Evolutionary conservation across 1,140 invertebrate genomes (phyloP).

Genomic region (Dryas iulia): DNA sequence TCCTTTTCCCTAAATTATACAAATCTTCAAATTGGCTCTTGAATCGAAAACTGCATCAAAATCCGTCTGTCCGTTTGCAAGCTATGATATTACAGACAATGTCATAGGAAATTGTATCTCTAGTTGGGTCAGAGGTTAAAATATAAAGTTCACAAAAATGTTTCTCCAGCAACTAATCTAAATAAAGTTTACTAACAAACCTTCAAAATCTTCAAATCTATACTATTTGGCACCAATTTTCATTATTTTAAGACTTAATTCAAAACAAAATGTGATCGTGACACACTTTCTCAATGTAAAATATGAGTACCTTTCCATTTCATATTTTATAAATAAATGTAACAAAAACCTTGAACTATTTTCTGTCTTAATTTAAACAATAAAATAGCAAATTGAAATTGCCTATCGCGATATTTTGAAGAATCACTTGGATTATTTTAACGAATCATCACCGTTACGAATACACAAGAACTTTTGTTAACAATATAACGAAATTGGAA

Average conservation of each 20-base stretch:
- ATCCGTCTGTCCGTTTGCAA: too few species aligned
- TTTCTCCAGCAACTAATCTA: too few species aligned
- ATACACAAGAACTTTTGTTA: neutral
- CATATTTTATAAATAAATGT: neutral
- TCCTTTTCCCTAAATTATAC: too few species aligned
- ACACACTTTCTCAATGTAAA: neutral
- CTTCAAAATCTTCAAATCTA: too few species aligned
- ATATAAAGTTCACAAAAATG: too few species aligned
- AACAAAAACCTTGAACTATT: neutral
- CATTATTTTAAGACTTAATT: neutral
- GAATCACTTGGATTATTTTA: neutral
- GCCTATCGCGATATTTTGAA: neutral
- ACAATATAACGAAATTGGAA: neutral
- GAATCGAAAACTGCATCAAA: too few species aligned
- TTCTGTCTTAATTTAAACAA: neutral
- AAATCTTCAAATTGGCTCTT: too few species aligned
- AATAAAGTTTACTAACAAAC: too few species aligned
- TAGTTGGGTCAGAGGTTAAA: too few species aligned
- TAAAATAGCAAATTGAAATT: neutral
- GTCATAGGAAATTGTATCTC: too few species aligned
- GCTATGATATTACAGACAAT: too few species aligned
- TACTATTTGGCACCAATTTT: too few species aligned
- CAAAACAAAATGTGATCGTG: neutral
- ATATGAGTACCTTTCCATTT: neutral
- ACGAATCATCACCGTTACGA: neutral